A percentile compares a stretch with the other conserved stretches of the same genome.
Evolutionary conservation across 92 coral and sea anemone species (phyloP).

Genomic region (Desmophyllum pertusum): DNA sequence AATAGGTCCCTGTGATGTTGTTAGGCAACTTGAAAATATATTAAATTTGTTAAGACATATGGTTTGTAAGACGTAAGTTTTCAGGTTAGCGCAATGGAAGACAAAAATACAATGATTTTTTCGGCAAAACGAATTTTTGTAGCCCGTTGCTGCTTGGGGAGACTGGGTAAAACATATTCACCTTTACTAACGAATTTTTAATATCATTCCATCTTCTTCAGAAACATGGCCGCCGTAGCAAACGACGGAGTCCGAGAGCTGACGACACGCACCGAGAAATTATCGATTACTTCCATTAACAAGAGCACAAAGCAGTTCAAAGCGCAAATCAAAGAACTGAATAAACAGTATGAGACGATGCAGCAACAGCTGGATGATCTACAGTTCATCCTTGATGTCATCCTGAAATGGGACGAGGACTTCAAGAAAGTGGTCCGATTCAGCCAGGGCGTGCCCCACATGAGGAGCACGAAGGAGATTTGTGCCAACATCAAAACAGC

Average conservation of each 20-base stretch:
- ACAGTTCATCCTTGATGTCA: constrained; percentile 75
- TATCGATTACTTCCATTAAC: constrained; percentile 79
- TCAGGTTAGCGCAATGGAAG: too few relatives aligned
- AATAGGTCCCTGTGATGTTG: background rate
- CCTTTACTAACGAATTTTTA: too few relatives aligned
- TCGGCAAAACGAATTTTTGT: too few relatives aligned
- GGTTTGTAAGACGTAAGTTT: too few relatives aligned
- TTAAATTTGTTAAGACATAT: too few relatives aligned
- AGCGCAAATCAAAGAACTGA: constrained; percentile 73
- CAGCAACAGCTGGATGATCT: constrained; percentile 86
- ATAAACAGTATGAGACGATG: constrained; percentile 82
- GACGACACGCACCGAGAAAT: constrained; percentile 70
- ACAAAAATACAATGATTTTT: too few relatives aligned
- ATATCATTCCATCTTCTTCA: background rate
- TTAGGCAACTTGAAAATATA: too few relatives aligned
- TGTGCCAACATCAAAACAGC: constrained; percentile 80
- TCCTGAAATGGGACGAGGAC: constrained; percentile 89
- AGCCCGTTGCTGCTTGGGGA: too few relatives aligned
- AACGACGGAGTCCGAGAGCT: constrained; percentile 53
- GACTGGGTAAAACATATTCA: too few relatives aligned
- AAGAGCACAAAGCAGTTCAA: constrained; percentile 68
- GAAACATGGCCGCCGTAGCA: constrained; percentile 57
- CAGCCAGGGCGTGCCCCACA: constrained; percentile 97
- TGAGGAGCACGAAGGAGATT: constrained; percentile 79
- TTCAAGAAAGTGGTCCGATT: constrained; percentile 86